phyloP scores from a whole-genome alignment of 2,113 vertebrate species.

The Empidonax traillii region DNA sequence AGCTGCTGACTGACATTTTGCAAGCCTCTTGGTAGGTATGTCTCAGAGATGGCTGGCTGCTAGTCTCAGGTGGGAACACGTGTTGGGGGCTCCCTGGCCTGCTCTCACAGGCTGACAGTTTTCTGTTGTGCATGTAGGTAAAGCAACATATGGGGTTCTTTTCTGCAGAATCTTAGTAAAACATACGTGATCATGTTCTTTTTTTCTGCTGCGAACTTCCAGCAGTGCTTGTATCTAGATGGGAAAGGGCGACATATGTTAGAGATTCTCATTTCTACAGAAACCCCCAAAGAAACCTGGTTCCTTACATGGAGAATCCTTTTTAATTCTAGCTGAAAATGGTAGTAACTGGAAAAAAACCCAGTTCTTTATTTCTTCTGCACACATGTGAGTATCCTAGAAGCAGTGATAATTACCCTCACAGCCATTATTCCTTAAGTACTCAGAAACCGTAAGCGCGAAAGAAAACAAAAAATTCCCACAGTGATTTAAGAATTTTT shows the following conservation, averaged over 20 bases:
- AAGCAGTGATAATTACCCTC: neutral
- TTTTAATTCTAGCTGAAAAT: neutral
- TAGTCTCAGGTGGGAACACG: neutral
- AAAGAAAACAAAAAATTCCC: neutral
- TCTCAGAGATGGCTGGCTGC: neutral
- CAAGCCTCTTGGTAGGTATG: neutral
- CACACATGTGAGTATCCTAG: neutral
- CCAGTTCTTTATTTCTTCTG: neutral
- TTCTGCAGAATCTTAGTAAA: neutral
- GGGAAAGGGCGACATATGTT: neutral
- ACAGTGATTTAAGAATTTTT: neutral
- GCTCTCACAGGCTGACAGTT: neutral
- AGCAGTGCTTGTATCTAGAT: neutral
- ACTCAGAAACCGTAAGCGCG: neutral
- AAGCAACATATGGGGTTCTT: neutral
- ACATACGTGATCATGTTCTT: neutral
- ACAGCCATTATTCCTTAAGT: neutral
- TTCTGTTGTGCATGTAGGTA: neutral
- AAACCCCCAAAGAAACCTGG: neutral
- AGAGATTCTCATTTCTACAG: neutral
- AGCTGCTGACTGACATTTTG: neutral
- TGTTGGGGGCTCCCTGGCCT: neutral
- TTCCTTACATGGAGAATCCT: neutral
- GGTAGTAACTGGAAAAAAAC: neutral
- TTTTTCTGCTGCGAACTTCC: neutral